These are phyloP conservation scores for Urocolius indicus DNA, from an alignment of 2,113 vertebrate species.

Conservation along the genomic window DNA sequence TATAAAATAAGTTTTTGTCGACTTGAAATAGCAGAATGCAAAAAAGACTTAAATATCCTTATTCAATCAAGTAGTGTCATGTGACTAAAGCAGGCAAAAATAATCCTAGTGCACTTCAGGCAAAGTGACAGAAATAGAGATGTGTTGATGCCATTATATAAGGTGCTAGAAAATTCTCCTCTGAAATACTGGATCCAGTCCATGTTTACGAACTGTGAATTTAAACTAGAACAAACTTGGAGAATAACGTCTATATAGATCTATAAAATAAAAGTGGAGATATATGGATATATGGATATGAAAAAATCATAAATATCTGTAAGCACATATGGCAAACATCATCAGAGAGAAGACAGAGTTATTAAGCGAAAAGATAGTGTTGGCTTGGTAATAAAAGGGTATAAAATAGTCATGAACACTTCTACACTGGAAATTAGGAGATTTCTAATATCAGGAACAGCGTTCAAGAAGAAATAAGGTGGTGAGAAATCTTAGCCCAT, in stretches of 20 bases:
- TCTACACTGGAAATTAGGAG: neutral
- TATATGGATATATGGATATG: neutral
- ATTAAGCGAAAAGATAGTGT: neutral
- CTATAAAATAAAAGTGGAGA: neutral
- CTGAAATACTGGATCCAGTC: slow-evolving; percentile 3
- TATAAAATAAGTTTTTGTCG: neutral
- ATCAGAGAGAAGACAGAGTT: neutral
- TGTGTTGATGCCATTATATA: slow-evolving; percentile 23
- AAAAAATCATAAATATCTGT: slow-evolving; percentile 17
- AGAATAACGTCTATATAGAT: neutral
- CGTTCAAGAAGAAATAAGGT: neutral
- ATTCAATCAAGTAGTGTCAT: slow-evolving; percentile 22
- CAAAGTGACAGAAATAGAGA: slow-evolving; percentile 57
- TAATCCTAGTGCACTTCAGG: slow-evolving; percentile 30
- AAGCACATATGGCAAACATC: neutral
- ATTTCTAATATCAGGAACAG: slow-evolving; percentile 7
- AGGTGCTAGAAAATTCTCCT: slow-evolving; percentile 46
- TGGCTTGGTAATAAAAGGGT: neutral
- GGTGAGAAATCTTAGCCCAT: neutral
- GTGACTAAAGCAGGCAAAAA: slow-evolving; percentile 46
- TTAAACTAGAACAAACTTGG: slow-evolving; percentile 39
- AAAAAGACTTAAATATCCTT: slow-evolving; percentile 32
- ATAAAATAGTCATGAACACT: neutral
- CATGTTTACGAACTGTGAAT: neutral
- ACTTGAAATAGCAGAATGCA: slow-evolving; percentile 46